Evolutionary conservation across 30 jellyfish, hydroid and myxozoan genomes (phyloP).

Genomic region (Rhopilema esculentum): DNA sequence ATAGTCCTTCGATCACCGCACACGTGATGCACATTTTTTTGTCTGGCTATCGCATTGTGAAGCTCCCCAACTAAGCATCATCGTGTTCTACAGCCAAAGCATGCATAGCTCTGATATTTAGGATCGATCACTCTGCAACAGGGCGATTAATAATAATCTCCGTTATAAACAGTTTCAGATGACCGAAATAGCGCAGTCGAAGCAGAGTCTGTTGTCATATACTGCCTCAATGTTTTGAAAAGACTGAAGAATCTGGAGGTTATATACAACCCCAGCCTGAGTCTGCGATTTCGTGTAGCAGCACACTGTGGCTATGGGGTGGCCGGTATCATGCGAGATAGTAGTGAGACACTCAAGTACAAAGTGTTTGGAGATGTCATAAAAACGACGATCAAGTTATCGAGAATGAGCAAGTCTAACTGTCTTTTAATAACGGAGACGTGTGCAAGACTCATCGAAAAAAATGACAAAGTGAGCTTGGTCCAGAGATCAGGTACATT

Average conservation of each 20-base stretch:
- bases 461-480: neutral
- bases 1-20: no score
- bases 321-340: constrained; percentile 29
- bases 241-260: constrained; percentile 14
- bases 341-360: constrained; percentile 45
- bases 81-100: no score
- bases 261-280: constrained; percentile 19
- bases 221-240: constrained; percentile 32
- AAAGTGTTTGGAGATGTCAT: constrained; percentile 48
- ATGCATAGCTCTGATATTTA: no score
- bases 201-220: constrained; percentile 21
- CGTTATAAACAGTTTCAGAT: constrained; percentile 56
- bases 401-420: constrained; percentile 29
- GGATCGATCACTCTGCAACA: no score
- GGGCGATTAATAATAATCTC: no score
- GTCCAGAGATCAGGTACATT: constrained; percentile 3
- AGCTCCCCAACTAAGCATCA: no score
- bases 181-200: constrained; percentile 5
- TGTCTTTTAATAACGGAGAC: constrained; percentile 34
- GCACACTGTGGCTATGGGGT: constrained; percentile 52
- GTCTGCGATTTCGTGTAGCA: constrained; percentile 30
- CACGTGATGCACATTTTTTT: no score
- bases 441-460: constrained; percentile 24
- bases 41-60: no score
- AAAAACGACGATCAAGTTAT: constrained; percentile 19